Evolutionary conservation across 2,797 vertebrate genomes (phyloP).

Genomic region (Hydrocynus forskahlii): DNA sequence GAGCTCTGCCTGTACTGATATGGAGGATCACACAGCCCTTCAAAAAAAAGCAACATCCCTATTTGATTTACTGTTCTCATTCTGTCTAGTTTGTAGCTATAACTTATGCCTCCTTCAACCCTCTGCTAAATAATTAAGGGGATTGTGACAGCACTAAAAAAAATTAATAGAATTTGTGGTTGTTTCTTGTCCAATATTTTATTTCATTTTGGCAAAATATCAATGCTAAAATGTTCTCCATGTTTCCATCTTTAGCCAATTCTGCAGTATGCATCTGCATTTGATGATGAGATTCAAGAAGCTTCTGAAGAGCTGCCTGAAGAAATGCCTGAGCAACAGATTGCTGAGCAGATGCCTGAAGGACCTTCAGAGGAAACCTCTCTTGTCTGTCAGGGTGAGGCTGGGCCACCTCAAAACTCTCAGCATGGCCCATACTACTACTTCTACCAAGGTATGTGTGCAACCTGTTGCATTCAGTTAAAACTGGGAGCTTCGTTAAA

Average conservation of each 20-base stretch:
- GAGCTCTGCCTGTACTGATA: too few species aligned
- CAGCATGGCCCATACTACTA: conserved; percentile 91
- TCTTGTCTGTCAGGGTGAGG: conserved; percentile 61
- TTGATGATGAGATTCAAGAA: conserved; percentile 88
- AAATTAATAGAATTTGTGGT: too few species aligned
- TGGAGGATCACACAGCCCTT: too few species aligned
- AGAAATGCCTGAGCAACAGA: conserved; percentile 64
- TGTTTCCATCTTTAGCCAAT: conserved; percentile 71
- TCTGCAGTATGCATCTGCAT: conserved; percentile 88
- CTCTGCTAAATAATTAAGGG: too few species aligned
- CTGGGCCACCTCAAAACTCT: conserved; percentile 63
- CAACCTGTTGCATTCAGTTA: too few species aligned
- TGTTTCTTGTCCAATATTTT: too few species aligned
- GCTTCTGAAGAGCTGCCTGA: conserved; percentile 67
- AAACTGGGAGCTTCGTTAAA: too few species aligned
- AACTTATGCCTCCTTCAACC: background rate
- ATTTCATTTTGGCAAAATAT: too few species aligned
- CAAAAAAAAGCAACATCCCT: too few species aligned
- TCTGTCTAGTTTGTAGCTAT: background rate
- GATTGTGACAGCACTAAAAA: too few species aligned
- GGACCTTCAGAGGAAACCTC: conserved; percentile 66
- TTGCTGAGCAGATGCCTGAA: conserved; percentile 70
- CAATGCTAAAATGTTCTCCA: background rate
- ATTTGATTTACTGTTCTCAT: too few species aligned
- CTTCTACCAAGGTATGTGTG: conserved; percentile 93